phyloP scores from a whole-genome alignment of 2,888 invertebrate species.

The Rosalia funebris region DNA sequence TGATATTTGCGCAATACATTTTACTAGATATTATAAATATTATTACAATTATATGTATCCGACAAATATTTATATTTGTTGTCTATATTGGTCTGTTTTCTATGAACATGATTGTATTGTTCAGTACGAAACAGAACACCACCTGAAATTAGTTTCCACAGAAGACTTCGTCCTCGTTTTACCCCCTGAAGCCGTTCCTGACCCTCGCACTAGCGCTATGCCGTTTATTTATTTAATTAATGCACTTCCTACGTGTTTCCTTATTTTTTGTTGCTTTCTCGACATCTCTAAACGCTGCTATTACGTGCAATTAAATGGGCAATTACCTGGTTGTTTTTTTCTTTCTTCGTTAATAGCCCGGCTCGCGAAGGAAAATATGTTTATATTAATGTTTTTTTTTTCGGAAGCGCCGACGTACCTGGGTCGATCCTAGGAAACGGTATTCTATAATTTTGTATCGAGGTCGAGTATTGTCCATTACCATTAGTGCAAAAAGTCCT shows the following conservation, averaged over 20 bases:
- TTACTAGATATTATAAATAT: no score
- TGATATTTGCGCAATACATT: no score
- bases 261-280: slow-evolving; percentile 1
- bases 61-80: no score
- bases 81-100: no score
- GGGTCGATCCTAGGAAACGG: neutral
- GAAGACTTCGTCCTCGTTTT: no score
- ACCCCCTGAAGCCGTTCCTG: no score
- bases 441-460: neutral
- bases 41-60: no score
- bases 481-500: neutral
- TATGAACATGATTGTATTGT: no score
- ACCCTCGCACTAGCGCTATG: no score
- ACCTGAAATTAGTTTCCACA: no score
- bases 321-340: slow-evolving; percentile 5
- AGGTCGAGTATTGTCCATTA: neutral
- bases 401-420: neutral
- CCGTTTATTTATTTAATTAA: slow-evolving; percentile 19
- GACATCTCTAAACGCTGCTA: neutral
- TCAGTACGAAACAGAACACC: no score
- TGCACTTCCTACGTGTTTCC: neutral
- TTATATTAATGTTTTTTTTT: neutral
- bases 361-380: neutral
- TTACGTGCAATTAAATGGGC: slow-evolving; percentile 4
- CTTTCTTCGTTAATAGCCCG: neutral